Conservation (phyloP, 2,797 vertebrate species). For the Erpetoichthys calabaricus region DNA sequence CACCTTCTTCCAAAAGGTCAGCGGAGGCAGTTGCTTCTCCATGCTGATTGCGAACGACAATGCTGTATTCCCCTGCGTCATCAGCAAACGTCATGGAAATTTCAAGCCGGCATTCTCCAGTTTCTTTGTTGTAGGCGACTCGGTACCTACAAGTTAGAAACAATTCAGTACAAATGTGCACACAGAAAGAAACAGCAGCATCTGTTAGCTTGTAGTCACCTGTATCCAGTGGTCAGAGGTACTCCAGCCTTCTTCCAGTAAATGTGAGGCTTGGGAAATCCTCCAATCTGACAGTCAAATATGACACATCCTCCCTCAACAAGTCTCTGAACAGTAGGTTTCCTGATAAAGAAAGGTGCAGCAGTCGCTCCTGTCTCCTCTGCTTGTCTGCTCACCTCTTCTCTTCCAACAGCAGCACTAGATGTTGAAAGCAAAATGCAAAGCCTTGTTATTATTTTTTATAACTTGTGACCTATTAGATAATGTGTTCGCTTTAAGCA, state of each 20-base stretch:
- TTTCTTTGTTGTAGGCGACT: conserved; percentile 68
- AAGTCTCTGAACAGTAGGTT: conserved; percentile 68
- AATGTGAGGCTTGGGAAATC: conserved; percentile 71
- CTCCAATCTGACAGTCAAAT: conserved; percentile 81
- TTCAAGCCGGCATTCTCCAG: conserved; percentile 80
- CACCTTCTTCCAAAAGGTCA: conserved; percentile 85
- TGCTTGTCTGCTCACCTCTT: conserved; percentile 40
- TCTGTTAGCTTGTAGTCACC: conserved; percentile 38
- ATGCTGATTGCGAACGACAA: conserved; percentile 71
- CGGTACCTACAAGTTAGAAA: conserved; percentile 48
- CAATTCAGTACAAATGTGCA: conserved; percentile 4
- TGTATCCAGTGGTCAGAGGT: conserved; percentile 75
- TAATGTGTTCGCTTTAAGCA: too few relatives aligned
- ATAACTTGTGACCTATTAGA: not conserved
- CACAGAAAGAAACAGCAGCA: not conserved
- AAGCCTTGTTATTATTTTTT: conserved; percentile 2
- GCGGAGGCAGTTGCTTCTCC: conserved; percentile 77
- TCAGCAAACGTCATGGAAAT: conserved; percentile 98
- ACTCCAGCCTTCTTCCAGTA: conserved; percentile 78
- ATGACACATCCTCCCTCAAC: conserved; percentile 77
- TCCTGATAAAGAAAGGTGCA: conserved; percentile 56
- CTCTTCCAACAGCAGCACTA: conserved; percentile 60
- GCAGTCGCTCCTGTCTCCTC: conserved; percentile 52
- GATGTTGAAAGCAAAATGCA: conserved; percentile 21
- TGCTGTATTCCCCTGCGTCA: conserved; percentile 87